phyloP scores from a whole-genome alignment of 2,888 invertebrate genomes.

The Ornithoptera alexandrae region DNA sequence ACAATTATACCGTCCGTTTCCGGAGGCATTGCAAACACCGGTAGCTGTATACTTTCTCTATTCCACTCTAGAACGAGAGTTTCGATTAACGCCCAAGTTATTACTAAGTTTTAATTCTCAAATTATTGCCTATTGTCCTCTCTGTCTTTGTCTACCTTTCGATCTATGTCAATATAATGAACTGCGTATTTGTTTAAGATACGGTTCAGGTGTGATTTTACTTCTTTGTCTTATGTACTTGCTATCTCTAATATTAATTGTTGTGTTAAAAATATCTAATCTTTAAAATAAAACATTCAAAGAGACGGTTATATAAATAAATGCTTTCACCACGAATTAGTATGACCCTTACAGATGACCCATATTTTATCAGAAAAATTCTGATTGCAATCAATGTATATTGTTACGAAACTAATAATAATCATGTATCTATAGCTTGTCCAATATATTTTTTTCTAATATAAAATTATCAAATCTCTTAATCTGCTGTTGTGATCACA shows the following conservation, averaged over 20 bases:
- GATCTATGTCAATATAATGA: background rate
- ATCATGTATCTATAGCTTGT: background rate
- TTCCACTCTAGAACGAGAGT: slow-evolving; percentile 67
- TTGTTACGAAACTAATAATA: background rate
- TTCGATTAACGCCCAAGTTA: slow-evolving; percentile 77
- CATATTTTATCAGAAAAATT: background rate
- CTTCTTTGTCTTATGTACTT: background rate
- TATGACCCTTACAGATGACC: background rate
- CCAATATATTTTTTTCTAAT: background rate
- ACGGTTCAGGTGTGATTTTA: background rate
- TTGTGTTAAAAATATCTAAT: background rate
- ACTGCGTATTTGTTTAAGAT: slow-evolving; percentile 25
- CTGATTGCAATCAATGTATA: no score
- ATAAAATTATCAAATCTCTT: no score
- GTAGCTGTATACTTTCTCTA: slow-evolving; percentile 76
- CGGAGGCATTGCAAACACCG: slow-evolving; percentile 60
- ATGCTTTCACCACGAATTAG: background rate
- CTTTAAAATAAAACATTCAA: background rate
- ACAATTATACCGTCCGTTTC: slow-evolving; percentile 36
- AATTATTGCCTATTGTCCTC: slow-evolving; percentile 23
- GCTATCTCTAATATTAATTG: background rate
- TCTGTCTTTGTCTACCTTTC: slow-evolving; percentile 8
- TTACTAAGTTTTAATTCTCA: slow-evolving; percentile 49
- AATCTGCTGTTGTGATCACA: no score
- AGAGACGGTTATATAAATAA: background rate